Percentiles rank a stretch among this genome's conserved stretches.
These are phyloP conservation scores for Eilema depressum DNA, from an alignment of 2,888 invertebrate genomes.

Conservation along the genomic window DNA sequence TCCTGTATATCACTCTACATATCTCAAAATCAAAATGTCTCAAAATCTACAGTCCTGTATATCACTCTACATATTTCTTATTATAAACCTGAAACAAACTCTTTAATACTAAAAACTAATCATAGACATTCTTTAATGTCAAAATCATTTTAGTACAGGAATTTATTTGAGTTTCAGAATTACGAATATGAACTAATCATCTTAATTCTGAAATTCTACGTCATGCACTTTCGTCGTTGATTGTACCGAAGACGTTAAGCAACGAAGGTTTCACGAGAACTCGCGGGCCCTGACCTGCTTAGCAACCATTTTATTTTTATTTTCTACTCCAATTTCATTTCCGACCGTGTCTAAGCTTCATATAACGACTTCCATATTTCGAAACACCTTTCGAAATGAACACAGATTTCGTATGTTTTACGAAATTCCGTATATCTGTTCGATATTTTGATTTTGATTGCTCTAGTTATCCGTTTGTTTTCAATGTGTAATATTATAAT, in stretches of 20 bases:
- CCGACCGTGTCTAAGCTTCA: conserved; percentile 73
- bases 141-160: too few species aligned
- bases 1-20: too few species aligned
- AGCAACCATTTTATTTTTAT: conserved; percentile 69
- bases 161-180: too few species aligned
- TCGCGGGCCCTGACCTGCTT: conserved; percentile 74
- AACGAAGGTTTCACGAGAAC: conserved; percentile 66
- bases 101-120: too few species aligned
- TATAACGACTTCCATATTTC: conserved; percentile 75
- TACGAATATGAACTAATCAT: neutral
- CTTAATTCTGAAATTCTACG: neutral
- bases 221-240: neutral
- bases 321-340: conserved; percentile 80
- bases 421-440: conserved; percentile 47
- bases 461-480: conserved; percentile 38
- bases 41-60: too few species aligned
- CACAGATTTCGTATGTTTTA: conserved; percentile 69
- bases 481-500: neutral
- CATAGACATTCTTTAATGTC: too few species aligned
- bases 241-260: conserved; percentile 49
- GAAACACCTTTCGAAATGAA: conserved; percentile 73
- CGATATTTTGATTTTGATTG: conserved; percentile 34
- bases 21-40: too few species aligned
- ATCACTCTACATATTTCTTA: too few species aligned
- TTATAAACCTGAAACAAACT: too few species aligned